phyloP scores from a whole-genome alignment of 1,140 invertebrate genomes.

The Drosophila rhopaloa region DNA sequence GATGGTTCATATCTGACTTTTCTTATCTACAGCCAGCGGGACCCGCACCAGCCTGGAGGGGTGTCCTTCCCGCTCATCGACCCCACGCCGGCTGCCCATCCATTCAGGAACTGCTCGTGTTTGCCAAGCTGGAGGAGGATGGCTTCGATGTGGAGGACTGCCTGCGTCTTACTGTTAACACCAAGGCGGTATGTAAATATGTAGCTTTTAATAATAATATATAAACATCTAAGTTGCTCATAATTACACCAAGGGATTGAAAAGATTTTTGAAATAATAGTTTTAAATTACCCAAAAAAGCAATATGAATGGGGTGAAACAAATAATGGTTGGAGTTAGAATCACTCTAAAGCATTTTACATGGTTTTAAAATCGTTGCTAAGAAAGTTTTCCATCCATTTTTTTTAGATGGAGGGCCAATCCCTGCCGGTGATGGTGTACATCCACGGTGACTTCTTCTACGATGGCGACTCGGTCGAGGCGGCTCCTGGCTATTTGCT shows the following conservation, averaged over 20 bases:
- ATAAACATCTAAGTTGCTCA: too few species aligned
- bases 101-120: constrained; percentile 62
- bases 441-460: constrained; percentile 82
- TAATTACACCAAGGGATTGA: too few species aligned
- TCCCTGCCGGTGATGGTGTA: constrained; percentile 80
- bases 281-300: too few species aligned
- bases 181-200: constrained; percentile 61
- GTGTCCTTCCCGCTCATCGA: constrained; percentile 70
- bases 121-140: constrained; percentile 57
- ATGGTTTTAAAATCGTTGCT: background rate
- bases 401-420: constrained; percentile 56
- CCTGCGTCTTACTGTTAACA: constrained; percentile 66
- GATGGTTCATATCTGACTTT: too few species aligned
- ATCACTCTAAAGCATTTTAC: background rate
- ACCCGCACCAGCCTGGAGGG: constrained; percentile 84
- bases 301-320: too few species aligned
- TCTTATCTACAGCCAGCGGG: constrained; percentile 52
- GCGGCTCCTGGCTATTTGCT: constrained; percentile 80
- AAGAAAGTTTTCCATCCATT: background rate
- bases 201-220: background rate
- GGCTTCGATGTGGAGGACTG: constrained; percentile 75
- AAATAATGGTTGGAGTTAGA: too few species aligned
- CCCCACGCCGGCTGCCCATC: constrained; percentile 74
- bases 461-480: constrained; percentile 71
- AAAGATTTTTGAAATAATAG: too few species aligned